Base-by-base conservation (phyloP, 2,113 vertebrate species). In the Thalassoma bifasciatum region DNA sequence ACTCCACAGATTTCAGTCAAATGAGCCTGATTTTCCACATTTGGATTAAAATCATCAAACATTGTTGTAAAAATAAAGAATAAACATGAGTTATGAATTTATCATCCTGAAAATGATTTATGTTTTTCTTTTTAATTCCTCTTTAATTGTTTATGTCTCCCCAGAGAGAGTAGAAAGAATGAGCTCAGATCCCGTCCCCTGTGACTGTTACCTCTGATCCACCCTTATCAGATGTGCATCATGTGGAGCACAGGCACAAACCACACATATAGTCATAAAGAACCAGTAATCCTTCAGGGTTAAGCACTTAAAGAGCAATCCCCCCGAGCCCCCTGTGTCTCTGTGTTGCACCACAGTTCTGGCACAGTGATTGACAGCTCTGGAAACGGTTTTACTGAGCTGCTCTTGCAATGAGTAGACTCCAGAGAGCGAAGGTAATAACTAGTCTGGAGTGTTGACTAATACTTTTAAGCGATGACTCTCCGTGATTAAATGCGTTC, bases 191-290 rank as follows among this genome's bases (percentile, higher is more conserved):
- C 77, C 58, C 68, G 66, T 69, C 71, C 50, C 72, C 23, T 46
- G n/a, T 44, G 57, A 38, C 68, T 58, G 10, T 80, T 73, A 77
- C 66, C 30, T 84, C 82, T 78, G 82, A 88, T 90, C 74, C 82
- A 57, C 74, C 82, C 88, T 75, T 80, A 84, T 91, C 81, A 90
- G 73, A 89, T 86, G 81, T 72, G 59, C 77, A 85, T 85, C 83
- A 83, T 88, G 73, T 86, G 86, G 74, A 81, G 79, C 74, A 76
- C 77, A 90, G 58, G 77, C 77, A 73, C 74, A 71, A 88, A 87
- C 89, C 89, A 86, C 84, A 86, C 80, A 85, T 83, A 72, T 52
- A 85, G 82, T 86, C 86, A 91, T 83, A 88, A 84, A 91, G 87
- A 88, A 79, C 42, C 75, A 76, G 72, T 86, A 86, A 84, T 90